Evolutionary conservation across 2,797 vertebrate species (phyloP).

Genomic region (Sternotherus odoratus): DNA sequence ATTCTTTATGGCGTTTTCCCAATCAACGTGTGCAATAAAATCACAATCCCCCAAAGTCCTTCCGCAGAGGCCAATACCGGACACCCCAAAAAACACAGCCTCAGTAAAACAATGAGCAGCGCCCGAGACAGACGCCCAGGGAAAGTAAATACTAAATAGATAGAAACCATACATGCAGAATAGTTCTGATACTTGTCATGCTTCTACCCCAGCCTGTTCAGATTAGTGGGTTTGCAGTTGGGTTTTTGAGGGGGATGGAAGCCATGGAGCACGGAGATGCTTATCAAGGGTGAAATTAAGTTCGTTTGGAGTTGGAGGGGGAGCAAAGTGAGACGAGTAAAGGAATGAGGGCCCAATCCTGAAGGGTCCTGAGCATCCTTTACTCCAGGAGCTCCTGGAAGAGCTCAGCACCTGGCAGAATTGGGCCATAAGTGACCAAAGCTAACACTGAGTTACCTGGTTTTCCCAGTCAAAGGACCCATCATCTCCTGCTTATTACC

Average conservation of each 20-base stretch:
- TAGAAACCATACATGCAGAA: slow-evolving; percentile 57
- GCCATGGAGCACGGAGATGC: background rate
- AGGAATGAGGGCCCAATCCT: background rate
- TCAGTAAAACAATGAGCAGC: slow-evolving; percentile 47
- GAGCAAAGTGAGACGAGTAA: background rate
- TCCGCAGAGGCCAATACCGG: slow-evolving; percentile 37
- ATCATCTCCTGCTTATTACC: background rate
- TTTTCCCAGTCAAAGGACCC: background rate
- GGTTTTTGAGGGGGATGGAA: background rate
- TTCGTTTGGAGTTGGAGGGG: background rate
- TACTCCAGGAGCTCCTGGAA: background rate
- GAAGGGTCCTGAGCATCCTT: rapidly evolving
- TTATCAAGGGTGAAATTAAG: background rate
- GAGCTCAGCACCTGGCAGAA: background rate
- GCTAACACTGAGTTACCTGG: background rate
- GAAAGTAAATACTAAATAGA: slow-evolving; percentile 61
- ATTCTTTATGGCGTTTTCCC: slow-evolving; percentile 65
- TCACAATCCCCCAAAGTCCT: slow-evolving; percentile 40
- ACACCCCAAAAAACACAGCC: slow-evolving; percentile 26
- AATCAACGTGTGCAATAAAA: slow-evolving; percentile 37
- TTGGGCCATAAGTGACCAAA: background rate
- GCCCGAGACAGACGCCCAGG: background rate
- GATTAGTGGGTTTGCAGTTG: slow-evolving; percentile 42
- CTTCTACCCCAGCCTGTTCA: slow-evolving; percentile 34
- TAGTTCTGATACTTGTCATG: slow-evolving; percentile 23